Base-by-base conservation (phyloP, 1,140 invertebrate genomes). In the Holotrichia oblita region DNA sequence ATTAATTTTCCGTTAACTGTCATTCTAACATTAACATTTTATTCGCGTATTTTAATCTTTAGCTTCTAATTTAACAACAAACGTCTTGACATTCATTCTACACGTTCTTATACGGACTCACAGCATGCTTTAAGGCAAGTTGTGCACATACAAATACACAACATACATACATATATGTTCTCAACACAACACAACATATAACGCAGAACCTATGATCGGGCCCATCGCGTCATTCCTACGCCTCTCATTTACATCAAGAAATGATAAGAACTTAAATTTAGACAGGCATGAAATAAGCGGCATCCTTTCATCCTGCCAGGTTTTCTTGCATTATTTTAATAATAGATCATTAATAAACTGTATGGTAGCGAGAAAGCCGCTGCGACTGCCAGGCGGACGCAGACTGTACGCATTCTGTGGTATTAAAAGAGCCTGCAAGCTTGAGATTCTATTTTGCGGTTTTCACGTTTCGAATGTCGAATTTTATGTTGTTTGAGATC, bases 191-290 rank as follows among this genome's bases (percentile, higher is more conserved):
- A 34, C 27, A 34, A 34, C 27, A 34, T 34, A 34, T 34, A 34
- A n/a, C 12, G 48, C 17, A 55, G 14, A 55, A 55, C 48, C 14
- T 55, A 69, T 34, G 61, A 69, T 69, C 61, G 61, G 61, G 22
- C 61, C 20, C n/a, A n/a, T 24, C 61, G 27, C 20, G n/a, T 34
- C 61, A 20, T 69, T 69, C 61, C 20, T 69, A 24, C 61, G 61
- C 20, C 61, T 69, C 61, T 69, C 61, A 69, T 69, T 69, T 69
- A 69, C 61, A 69, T 69, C 61, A 69, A 69, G 61, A 69, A 69
- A 69, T 44, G 73, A 74, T 74, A 74, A 74, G 73, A 74, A 74
- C 73, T 74, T 44, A 74, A 74, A 74, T 74, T 74, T 74, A 74
- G 73, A 74, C 73, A 74, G 40, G 73, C 73, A 74, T 74, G 73